Conservation (phyloP, 2,797 vertebrate genomes). For the Austrolebias charrua region DNA sequence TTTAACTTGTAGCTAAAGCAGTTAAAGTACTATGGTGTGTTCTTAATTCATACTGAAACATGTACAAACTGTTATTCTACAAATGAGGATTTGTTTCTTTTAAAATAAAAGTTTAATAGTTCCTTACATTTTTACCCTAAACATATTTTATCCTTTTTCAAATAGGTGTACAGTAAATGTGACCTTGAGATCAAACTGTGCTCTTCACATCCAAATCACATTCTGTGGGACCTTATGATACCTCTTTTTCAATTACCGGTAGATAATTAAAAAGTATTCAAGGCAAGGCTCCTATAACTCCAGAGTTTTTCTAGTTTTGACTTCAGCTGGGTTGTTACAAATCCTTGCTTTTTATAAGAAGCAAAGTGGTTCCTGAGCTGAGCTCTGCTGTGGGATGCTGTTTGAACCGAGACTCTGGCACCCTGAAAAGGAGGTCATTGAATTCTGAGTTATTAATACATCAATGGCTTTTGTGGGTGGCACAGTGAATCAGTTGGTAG, state of each 20-base stretch:
- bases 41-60: background rate
- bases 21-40: too few relatives aligned
- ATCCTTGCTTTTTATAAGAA: background rate
- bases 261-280: too few relatives aligned
- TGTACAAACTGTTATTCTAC: too few relatives aligned
- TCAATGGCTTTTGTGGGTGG: slow-evolving; percentile 23
- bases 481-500: too few relatives aligned
- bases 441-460: slow-evolving; percentile 38
- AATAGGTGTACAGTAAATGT: too few relatives aligned
- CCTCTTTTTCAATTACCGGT: too few relatives aligned
- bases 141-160: background rate
- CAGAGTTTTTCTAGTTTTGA: slow-evolving; percentile 4
- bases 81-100: background rate
- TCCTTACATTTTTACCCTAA: background rate
- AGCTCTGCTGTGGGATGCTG: slow-evolving; percentile 1
- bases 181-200: too few relatives aligned
- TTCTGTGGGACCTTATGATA: background rate
- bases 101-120: background rate
- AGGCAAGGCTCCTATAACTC: background rate
- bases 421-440: slow-evolving; percentile 36
- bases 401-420: background rate
- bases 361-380: slow-evolving; percentile 1
- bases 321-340: slow-evolving; percentile 1
- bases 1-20: too few relatives aligned
- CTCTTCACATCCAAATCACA: background rate